Conservation (phyloP, 2,888 invertebrate species). For the Callosobruchus maculatus region DNA sequence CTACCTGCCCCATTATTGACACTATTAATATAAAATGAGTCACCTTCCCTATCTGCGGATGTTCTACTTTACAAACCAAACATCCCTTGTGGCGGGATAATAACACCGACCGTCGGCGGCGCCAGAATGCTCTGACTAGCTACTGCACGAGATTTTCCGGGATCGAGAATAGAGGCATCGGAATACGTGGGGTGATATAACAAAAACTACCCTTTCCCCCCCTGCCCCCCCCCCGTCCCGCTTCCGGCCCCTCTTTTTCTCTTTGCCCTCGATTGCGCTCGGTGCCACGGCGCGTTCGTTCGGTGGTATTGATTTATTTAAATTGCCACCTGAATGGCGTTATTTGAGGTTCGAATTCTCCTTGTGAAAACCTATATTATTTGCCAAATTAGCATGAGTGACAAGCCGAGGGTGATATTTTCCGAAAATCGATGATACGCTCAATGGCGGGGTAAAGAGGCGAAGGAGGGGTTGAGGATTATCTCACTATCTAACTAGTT, state of each 20-base stretch:
- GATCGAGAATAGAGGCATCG: neutral
- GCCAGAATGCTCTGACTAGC: neutral
- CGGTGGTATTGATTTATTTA: conserved; percentile 19
- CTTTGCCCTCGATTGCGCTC: neutral
- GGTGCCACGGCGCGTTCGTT: neutral
- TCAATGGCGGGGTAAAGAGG: neutral
- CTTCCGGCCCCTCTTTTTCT: neutral
- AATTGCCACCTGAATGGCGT: conserved; percentile 17
- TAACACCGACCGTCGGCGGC: neutral
- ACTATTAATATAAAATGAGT: neutral
- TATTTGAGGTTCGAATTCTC: conserved; percentile 2
- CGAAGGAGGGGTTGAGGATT: no score
- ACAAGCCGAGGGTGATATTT: conserved; percentile 4
- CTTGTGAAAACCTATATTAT: conserved; percentile 6
- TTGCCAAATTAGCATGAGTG: conserved; percentile 7
- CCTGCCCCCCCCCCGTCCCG: neutral
- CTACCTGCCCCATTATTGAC: no score
- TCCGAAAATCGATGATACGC: neutral
- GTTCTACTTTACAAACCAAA: neutral
- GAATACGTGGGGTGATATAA: neutral
- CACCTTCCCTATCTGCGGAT: neutral
- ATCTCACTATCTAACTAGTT: no score
- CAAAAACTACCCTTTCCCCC: neutral
- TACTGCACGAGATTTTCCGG: neutral
- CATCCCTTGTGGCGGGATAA: neutral